Conservation (phyloP, 2,888 invertebrate species). For the Hyppa rectilinea region DNA sequence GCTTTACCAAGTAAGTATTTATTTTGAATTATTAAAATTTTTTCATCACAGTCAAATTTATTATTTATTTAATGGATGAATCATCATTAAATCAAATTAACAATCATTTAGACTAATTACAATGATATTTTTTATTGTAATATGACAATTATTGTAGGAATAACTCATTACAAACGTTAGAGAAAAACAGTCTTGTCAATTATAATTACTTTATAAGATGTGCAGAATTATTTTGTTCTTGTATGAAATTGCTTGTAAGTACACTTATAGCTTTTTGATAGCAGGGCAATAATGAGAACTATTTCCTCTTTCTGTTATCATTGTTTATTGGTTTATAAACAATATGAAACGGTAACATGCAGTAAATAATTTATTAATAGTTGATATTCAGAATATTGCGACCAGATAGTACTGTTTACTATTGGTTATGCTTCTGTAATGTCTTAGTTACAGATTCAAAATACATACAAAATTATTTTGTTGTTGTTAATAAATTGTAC, state of each 20-base stretch:
- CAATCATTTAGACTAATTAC: neutral
- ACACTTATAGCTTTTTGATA: slow-evolving; percentile 49
- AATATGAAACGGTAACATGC: slow-evolving; percentile 43
- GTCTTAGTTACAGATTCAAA: slow-evolving; percentile 7
- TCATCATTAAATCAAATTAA: slow-evolving; percentile 1
- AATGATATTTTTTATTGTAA: slow-evolving; percentile 1
- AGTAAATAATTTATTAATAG: slow-evolving; percentile 36
- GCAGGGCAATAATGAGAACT: slow-evolving; percentile 27
- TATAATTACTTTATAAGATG: slow-evolving; percentile 36
- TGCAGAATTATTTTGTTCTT: slow-evolving; percentile 32
- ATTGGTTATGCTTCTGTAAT: slow-evolving; percentile 20
- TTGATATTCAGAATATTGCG: neutral
- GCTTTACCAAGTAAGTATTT: slow-evolving; percentile 93
- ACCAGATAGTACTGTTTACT: slow-evolving; percentile 45
- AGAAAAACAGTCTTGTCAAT: slow-evolving; percentile 11
- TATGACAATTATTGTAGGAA: neutral
- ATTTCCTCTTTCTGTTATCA: slow-evolving; percentile 60
- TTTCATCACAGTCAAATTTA: neutral
- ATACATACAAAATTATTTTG: neutral
- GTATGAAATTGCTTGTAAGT: slow-evolving; percentile 34
- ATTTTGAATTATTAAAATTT: neutral
- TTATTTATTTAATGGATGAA: neutral
- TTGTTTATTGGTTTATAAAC: slow-evolving; percentile 44
- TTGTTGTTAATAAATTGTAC: neutral
- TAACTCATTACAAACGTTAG: slow-evolving; percentile 8